Evolutionary conservation across 2,888 invertebrate species (phyloP).

Genomic region (Uloborus plumipes): DNA sequence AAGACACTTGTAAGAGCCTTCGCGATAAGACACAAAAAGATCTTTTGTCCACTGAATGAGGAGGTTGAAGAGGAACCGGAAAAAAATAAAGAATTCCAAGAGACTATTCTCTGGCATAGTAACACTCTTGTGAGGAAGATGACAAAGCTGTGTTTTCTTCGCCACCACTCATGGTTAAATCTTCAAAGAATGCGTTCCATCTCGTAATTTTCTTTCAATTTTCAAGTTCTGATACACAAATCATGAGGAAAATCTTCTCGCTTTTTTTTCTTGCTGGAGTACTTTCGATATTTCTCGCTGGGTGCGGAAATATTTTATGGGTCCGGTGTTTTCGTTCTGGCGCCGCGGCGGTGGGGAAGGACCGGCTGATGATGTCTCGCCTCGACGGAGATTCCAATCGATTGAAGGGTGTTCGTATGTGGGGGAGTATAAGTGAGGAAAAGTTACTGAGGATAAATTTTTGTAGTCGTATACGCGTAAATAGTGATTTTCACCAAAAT

Average conservation of each 20-base stretch:
- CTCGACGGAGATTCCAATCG: too few species aligned
- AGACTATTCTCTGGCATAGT: constrained; percentile 1
- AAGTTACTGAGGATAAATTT: too few species aligned
- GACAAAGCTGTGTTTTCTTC: constrained; percentile 32
- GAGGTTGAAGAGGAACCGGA: neutral
- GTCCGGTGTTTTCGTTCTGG: too few species aligned
- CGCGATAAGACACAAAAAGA: neutral
- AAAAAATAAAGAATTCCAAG: neutral
- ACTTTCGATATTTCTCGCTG: constrained; percentile 10
- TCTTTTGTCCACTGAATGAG: neutral
- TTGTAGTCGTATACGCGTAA: too few species aligned
- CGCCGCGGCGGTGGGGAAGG: too few species aligned
- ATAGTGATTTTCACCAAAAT: too few species aligned
- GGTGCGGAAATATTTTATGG: neutral
- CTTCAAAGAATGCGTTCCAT: constrained; percentile 16
- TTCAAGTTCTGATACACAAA: too few species aligned
- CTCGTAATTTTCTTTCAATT: constrained; percentile 4
- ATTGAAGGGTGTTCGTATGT: too few species aligned
- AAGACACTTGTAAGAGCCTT: too few species aligned
- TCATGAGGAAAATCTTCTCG: neutral
- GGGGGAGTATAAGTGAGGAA: too few species aligned
- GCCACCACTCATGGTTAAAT: neutral
- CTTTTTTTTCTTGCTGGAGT: constrained; percentile 1
- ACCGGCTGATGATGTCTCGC: too few species aligned
- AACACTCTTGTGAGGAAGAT: constrained; percentile 9